These are phyloP conservation scores for Gymnobelideus leadbeateri DNA, from an alignment of 2,113 vertebrate species.

Conservation along the genomic window DNA sequence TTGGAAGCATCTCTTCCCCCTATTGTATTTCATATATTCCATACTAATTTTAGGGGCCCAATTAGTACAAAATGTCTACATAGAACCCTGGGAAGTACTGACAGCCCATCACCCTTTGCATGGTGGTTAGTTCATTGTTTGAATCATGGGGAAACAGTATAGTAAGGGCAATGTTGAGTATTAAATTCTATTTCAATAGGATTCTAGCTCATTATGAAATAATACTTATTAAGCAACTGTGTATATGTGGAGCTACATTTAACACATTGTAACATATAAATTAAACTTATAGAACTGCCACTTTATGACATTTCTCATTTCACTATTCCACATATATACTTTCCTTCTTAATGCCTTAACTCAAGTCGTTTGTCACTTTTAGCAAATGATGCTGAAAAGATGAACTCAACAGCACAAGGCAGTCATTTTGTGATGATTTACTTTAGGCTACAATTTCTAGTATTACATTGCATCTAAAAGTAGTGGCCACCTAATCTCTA, in stretches of 20 bases:
- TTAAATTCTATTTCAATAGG: fast-evolving
- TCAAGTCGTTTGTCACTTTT: neutral
- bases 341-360: neutral
- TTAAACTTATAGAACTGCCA: neutral
- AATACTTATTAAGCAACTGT: fast-evolving
- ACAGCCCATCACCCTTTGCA: neutral
- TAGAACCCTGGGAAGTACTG: neutral
- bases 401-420: neutral
- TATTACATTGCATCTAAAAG: neutral
- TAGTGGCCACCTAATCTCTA: neutral
- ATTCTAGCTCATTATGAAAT: fast-evolving
- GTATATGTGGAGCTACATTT: neutral
- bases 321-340: neutral
- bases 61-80: neutral
- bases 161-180: neutral
- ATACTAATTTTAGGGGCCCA: neutral
- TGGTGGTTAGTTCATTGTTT: neutral
- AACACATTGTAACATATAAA: neutral
- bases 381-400: neutral
- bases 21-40: neutral
- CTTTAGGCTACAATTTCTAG: neutral
- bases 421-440: neutral
- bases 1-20: neutral
- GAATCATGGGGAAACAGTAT: neutral
- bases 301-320: neutral